Evolutionary conservation across 2,888 invertebrate genomes (phyloP).

Genomic region (Zaprionus obscuricornis): DNA sequence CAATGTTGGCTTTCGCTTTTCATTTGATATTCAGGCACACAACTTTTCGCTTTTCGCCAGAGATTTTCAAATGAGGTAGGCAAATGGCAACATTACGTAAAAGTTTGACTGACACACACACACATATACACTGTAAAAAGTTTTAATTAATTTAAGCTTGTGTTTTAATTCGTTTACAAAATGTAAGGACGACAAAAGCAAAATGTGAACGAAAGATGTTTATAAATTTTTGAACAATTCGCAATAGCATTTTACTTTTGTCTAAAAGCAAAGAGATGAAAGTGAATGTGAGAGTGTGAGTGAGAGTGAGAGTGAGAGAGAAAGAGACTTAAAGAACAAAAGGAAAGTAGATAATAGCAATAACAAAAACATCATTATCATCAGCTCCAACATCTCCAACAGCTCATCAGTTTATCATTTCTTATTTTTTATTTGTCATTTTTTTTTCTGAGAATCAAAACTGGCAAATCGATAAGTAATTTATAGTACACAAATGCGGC

Average conservation of each 20-base stretch:
- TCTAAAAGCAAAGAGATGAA: too few relatives aligned
- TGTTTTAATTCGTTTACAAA: slow-evolving; percentile 34
- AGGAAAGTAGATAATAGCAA: too few relatives aligned
- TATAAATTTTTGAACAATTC: slow-evolving; percentile 8
- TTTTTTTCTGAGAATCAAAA: slow-evolving; percentile 5
- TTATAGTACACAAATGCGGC: slow-evolving; percentile 29
- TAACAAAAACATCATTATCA: too few relatives aligned
- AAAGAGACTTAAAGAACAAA: too few relatives aligned
- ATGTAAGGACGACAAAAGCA: slow-evolving; percentile 11
- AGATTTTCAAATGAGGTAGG: slow-evolving; percentile 32
- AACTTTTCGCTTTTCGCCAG: slow-evolving; percentile 15
- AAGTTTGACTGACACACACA: slow-evolving; percentile 25
- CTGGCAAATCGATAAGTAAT: slow-evolving; percentile 38
- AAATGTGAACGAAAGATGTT: background rate
- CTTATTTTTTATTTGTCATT: too few relatives aligned
- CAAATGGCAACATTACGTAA: slow-evolving; percentile 32
- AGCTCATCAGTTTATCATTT: too few relatives aligned
- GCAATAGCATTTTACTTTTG: slow-evolving; percentile 1
- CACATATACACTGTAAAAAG: slow-evolving; percentile 9
- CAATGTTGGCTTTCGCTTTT: slow-evolving; percentile 44
- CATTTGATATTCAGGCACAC: slow-evolving; percentile 38
- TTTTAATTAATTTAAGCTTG: slow-evolving; percentile 62
- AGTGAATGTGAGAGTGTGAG: too few relatives aligned
- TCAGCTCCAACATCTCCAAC: too few relatives aligned
- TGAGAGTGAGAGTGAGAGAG: too few relatives aligned